Conservation (phyloP, 2,888 invertebrate genomes). For the Scaeva pyrastri region DNA sequence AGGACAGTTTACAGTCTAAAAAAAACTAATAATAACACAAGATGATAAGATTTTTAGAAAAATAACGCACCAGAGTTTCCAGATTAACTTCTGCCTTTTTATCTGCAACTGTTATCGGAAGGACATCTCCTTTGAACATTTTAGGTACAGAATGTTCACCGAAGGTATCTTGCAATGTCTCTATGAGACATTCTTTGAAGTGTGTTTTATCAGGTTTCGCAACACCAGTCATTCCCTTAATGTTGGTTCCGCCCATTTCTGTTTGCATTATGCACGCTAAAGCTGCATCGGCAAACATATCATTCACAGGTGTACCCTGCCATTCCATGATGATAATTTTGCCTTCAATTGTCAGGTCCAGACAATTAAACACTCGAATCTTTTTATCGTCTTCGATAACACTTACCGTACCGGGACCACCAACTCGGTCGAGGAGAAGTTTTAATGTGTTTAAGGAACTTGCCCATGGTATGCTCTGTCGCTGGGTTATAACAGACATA, state of each 20-base stretch:
- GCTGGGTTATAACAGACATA: conserved; percentile 96
- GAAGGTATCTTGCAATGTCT: conserved; percentile 92
- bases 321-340: conserved; percentile 96
- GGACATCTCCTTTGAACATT: conserved; percentile 94
- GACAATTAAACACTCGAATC: conserved; percentile 91
- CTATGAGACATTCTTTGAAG: conserved; percentile 89
- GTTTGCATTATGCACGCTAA: conserved; percentile 94
- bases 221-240: conserved; percentile 86
- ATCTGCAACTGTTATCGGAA: conserved; percentile 93
- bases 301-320: conserved; percentile 97
- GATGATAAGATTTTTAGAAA: background rate
- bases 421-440: conserved; percentile 91
- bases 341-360: conserved; percentile 92
- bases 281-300: conserved; percentile 99
- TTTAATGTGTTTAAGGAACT: conserved; percentile 87
- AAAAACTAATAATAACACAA: conserved; percentile 63
- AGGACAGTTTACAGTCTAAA: conserved; percentile 90
- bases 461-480: conserved; percentile 94
- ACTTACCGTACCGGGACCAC: conserved; percentile 88
- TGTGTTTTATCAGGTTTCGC: conserved; percentile 94
- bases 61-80: conserved; percentile 86
- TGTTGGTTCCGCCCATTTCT: conserved; percentile 87
- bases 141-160: conserved; percentile 97
- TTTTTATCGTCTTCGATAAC: conserved; percentile 89
- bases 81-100: conserved; percentile 94